A percentile compares a stretch with the other conserved stretches of the same genome.
Conservation (phyloP, 30 jellyfish, hydroid and myxozoan species). For the Catostylus mosaicus region DNA sequence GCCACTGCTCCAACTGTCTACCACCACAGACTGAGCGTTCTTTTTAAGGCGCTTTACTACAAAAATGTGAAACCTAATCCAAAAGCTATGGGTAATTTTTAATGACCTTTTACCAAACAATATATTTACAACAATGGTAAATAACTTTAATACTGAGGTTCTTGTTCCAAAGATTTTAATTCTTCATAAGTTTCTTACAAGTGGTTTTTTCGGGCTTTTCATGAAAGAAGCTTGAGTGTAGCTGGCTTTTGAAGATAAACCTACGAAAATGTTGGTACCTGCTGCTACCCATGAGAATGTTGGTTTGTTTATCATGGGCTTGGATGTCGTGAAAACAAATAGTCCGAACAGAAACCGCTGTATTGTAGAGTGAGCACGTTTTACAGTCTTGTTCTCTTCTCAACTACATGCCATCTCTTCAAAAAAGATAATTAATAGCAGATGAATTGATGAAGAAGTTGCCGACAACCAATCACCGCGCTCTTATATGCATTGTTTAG, state of each 20-base stretch:
- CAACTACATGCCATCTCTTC: slow-evolving; percentile 65
- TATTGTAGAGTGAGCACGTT: slow-evolving; percentile 63
- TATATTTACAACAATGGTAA: no score
- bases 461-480: slow-evolving; percentile 80
- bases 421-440: slow-evolving; percentile 51
- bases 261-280: neutral
- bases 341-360: slow-evolving; percentile 62
- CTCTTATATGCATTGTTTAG: slow-evolving; percentile 47
- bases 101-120: no score
- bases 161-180: no score
- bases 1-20: no score
- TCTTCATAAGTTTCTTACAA: no score
- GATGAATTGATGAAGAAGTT: slow-evolving; percentile 72
- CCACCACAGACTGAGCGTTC: no score
- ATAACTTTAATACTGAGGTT: no score
- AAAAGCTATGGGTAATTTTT: no score
- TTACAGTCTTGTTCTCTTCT: slow-evolving; percentile 69
- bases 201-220: neutral
- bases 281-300: neutral
- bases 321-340: slow-evolving; percentile 51
- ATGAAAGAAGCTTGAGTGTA: neutral
- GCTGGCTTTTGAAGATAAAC: neutral
- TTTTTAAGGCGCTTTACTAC: no score
- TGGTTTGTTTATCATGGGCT: slow-evolving; percentile 28
- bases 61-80: no score